These are phyloP conservation scores for Cheilosia scutellata DNA, from an alignment of 2,888 invertebrate genomes.

Conservation along the genomic window DNA sequence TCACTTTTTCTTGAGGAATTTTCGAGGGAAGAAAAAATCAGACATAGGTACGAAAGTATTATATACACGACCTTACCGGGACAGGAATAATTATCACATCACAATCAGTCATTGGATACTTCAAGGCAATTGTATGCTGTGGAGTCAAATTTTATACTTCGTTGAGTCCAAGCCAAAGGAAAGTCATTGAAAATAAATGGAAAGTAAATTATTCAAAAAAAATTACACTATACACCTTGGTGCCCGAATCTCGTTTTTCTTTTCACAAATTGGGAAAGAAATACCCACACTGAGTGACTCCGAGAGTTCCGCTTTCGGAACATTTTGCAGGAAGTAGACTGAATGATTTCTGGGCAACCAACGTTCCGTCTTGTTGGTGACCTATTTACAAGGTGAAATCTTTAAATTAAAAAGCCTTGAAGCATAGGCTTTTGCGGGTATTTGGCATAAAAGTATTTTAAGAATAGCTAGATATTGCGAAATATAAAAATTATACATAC, in stretches of 20 bases:
- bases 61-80: constrained; percentile 61
- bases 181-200: constrained; percentile 49
- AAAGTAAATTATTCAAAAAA: constrained; percentile 49
- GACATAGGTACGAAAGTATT: constrained; percentile 26
- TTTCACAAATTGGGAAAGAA: constrained; percentile 40
- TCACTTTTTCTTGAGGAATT: constrained; percentile 67
- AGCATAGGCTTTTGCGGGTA: neutral
- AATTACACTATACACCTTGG: neutral
- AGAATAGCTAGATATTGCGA: neutral
- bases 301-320: constrained; percentile 69
- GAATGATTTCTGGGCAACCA: constrained; percentile 29
- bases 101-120: constrained; percentile 55
- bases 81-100: constrained; percentile 66
- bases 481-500: too few species aligned
- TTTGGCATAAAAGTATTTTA: neutral
- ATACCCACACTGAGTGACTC: constrained; percentile 53
- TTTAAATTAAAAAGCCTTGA: constrained; percentile 6
- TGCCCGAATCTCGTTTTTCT: constrained; percentile 18
- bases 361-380: constrained; percentile 22
- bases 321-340: constrained; percentile 13
- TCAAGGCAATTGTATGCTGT: constrained; percentile 5
- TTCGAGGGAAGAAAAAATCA: constrained; percentile 11
- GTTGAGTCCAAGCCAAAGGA: constrained; percentile 29
- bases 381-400: constrained; percentile 52
- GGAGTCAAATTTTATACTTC: constrained; percentile 25